Evolutionary conservation across 2,797 vertebrate genomes (phyloP), one percentile per base, ranked within the genome.

Genomic region (Selene dorsalis): DNA sequence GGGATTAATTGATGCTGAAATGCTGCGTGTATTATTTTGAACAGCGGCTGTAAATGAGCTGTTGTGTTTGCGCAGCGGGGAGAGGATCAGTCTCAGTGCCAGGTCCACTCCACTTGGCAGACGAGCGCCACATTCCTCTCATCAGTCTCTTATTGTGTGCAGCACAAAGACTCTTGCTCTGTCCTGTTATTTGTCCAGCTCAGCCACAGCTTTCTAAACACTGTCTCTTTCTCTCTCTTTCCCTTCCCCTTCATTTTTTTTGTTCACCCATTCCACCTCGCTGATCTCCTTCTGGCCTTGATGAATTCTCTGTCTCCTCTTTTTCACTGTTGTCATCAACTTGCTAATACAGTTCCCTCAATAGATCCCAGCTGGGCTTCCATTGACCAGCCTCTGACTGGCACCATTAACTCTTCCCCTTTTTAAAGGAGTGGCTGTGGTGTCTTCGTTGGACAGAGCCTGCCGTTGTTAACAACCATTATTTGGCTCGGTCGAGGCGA

Each of bases 281-380:
- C 73, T 69, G 38, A 22, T 75, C 20, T 63, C 18, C 1, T 61
- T 30, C 72, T 26, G 32, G 59, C 22, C 14, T 13, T 50, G 12
- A 67, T 35, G 48, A 22, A 72, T 62, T 47, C 2, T 63, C 28
- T 28, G 2, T 60, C 4, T 72, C 43, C 20, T 87, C 39, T 62
- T 47, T 47, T 67, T 62, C 67, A 22, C 38, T 52, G 32, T 32
- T 14, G 24, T 41, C 39, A 11, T n/a, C 13, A 3, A 68, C 30
- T 56, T 52, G 47, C 0, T 62, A 11, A 56, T 32, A 10, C 47
- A 95, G 95, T 89, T 95, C 94, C 84, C 92, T 94, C 77, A 94
- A 91, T 85, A 91, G 94, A 93, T 92, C 94, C 66, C 84, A 92
- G 77, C 83, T 92, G 72, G 89, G 88, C 73, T 93, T 93, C 79